Evolutionary conservation across 2,797 vertebrate genomes (phyloP).

Genomic region (Limnodromus scolopaceus): DNA sequence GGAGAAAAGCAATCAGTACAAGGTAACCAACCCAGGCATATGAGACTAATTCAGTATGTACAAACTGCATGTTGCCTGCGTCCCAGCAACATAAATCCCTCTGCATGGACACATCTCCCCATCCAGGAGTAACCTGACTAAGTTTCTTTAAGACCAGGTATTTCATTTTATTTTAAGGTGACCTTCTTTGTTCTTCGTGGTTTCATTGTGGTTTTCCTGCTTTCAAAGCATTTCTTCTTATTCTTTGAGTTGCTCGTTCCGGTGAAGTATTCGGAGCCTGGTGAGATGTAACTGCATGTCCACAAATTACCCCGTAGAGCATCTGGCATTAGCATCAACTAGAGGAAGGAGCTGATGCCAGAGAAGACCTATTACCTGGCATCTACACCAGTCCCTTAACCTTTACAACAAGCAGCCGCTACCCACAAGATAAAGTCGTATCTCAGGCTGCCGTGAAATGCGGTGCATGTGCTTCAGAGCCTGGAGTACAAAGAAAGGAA

Average conservation of each 20-base stretch:
- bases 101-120: not conserved
- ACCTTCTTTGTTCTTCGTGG: not conserved
- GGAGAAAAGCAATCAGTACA: not conserved
- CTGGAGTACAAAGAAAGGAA: not conserved
- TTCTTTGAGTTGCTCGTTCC: not conserved
- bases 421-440: accelerated
- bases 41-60: not conserved
- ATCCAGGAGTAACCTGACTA: not conserved
- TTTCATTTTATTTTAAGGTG: not conserved
- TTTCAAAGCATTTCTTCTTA: not conserved
- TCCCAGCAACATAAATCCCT: not conserved
- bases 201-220: not conserved
- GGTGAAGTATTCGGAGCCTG: not conserved
- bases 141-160: not conserved
- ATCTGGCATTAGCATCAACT: not conserved
- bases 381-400: not conserved
- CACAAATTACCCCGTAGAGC: not conserved
- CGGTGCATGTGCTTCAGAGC: not conserved
- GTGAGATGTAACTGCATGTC: not conserved
- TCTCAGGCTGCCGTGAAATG: not conserved
- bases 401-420: not conserved
- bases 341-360: not conserved
- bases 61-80: accelerated
- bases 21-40: not conserved
- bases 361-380: slow-evolving; percentile 19